Conservation (phyloP, 2,113 vertebrate species). For the Dinomys branickii region DNA sequence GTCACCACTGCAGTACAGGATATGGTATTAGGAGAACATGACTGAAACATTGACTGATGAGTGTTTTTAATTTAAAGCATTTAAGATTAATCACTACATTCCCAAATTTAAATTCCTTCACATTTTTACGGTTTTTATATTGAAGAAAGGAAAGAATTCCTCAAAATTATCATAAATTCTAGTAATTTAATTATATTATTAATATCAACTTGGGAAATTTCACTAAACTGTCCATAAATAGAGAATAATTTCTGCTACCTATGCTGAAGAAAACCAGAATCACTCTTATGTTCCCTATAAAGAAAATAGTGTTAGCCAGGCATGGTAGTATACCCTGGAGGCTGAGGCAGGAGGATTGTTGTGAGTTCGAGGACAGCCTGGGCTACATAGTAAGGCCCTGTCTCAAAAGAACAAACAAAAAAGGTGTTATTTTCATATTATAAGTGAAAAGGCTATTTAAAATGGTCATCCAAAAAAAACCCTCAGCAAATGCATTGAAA, state of each 20-base stretch:
- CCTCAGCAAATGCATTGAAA: neutral
- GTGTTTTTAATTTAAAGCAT: neutral
- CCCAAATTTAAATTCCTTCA: neutral
- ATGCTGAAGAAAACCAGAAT: neutral
- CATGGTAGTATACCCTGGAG: too few relatives aligned
- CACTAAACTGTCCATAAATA: neutral
- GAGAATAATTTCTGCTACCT: neutral
- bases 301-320: neutral
- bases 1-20: neutral
- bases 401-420: too few relatives aligned
- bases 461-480: neutral
- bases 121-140: neutral
- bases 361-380: too few relatives aligned
- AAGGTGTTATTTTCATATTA: neutral
- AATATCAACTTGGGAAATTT: neutral
- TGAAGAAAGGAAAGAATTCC: neutral
- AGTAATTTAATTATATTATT: constrained; percentile 27
- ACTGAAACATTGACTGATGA: neutral
- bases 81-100: neutral
- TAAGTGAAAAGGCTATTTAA: neutral
- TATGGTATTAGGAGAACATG: neutral
- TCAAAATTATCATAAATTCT: neutral
- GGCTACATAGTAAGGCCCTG: too few relatives aligned
- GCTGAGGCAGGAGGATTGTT: too few relatives aligned
- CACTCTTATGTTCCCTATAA: neutral